These are phyloP conservation scores for Hormiphora californensis DNA, from an alignment of 37 sponge, comb jelly and placozoan species.

Conservation along the genomic window DNA sequence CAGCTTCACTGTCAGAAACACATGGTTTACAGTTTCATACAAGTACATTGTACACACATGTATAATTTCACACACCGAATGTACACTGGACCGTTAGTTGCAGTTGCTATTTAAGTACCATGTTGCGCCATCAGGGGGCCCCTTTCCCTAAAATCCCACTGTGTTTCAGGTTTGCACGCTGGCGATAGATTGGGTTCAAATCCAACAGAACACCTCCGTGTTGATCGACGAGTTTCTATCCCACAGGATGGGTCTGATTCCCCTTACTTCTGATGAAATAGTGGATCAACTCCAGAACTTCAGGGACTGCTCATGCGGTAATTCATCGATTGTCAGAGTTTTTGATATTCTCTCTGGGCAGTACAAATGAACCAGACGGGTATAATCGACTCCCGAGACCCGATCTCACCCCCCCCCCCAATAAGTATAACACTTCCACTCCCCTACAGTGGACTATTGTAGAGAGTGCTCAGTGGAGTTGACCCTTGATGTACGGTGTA, in stretches of 20 bases:
- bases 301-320: conserved; percentile 80
- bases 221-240: conserved; percentile 97
- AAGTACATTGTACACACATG: neutral
- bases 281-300: conserved; percentile 82
- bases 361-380: neutral
- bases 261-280: conserved; percentile 91
- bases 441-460: conserved; percentile 59
- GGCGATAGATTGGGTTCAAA: conserved; percentile 98
- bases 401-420: neutral
- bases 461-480: conserved; percentile 95
- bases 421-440: neutral
- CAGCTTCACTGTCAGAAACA: neutral
- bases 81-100: too few relatives aligned
- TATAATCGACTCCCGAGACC: neutral
- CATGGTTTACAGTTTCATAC: neutral
- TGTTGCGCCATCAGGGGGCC: too few relatives aligned
- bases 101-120: too few relatives aligned
- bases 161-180: neutral
- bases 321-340: conserved; percentile 54
- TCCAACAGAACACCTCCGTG: conserved; percentile 88
- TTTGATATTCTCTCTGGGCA: neutral
- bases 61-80: too few relatives aligned
- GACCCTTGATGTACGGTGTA: conserved; percentile 87
- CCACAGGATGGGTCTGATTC: conserved; percentile 88
- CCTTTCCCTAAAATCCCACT: neutral